Evolutionary conservation across 2,797 vertebrate species (phyloP), one percentile per base, ranked within the genome.

Genomic region (Octomys mimax): DNA sequence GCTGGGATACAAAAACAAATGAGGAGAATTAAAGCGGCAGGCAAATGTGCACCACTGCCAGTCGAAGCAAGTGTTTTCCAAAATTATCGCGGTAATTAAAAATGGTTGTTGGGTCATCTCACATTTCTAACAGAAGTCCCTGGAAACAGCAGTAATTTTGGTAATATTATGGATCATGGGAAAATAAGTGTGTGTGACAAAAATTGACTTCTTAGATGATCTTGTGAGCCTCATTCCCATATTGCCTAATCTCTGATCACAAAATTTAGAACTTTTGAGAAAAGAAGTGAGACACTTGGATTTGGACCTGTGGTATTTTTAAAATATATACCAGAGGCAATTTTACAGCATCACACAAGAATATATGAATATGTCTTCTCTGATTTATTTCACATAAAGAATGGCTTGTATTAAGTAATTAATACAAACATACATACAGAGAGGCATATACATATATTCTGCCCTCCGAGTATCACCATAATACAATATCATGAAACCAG

Each of bases 71-170:
- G 18, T 36, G n/a, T 86, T 82, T 54, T 42, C 77, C 49, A 92
- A 88, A 92, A 78, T 33, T 49, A 91, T 21, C 39, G 21, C 8
- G 26, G 87, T 61, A 73, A 94, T 92, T 78, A 71, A 64, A 96
- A 88, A 84, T 46, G 46, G 12, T 62, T 62, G 26, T 78, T 57
- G 42, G 14, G 54, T 95, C 78, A 93, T 39, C 54, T 61, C 82
- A 57, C 14, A 77, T 86, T 86, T 11, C 61, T 89, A 78, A 31
- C 4, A 26, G 12, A 93, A 92, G 16, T 42, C 39, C 26, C 57
- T 84, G 66, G 13, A 95, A 91, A 71, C 14, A 26, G 79, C 66
- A 91, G 33, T 79, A 46, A 31, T 61, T 87, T 75, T 3, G 10
- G 68, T 75, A 75, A 82, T n/a, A 71, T 52, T 24, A 42, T 46